A percentile compares a stretch with the other conserved stretches of the same genome.
These are phyloP conservation scores for Eupsilia transversa DNA, from an alignment of 2,888 invertebrate species.

Conservation along the genomic window DNA sequence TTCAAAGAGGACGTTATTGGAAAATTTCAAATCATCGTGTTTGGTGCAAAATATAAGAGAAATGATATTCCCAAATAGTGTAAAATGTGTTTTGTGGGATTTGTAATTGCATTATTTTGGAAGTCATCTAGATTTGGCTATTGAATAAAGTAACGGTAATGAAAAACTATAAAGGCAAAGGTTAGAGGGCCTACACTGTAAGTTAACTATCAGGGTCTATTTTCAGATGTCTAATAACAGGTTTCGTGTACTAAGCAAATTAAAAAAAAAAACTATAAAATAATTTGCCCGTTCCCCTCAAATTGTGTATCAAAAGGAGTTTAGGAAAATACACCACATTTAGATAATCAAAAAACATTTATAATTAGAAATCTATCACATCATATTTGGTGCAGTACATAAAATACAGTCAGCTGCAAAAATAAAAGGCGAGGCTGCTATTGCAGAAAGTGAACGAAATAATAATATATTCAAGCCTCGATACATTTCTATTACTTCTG, in stretches of 20 bases:
- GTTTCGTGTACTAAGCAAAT: background rate
- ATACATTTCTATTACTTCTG: slow-evolving; percentile 31
- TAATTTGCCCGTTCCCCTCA: slow-evolving; percentile 56
- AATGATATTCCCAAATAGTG: background rate
- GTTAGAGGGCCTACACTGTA: background rate
- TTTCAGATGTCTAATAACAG: background rate
- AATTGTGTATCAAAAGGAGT: slow-evolving; percentile 42
- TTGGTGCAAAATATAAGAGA: background rate
- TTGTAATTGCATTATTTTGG: background rate
- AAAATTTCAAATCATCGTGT: background rate
- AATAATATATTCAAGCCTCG: slow-evolving; percentile 30
- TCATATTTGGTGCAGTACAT: slow-evolving; percentile 53
- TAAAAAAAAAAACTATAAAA: background rate
- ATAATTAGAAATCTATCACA: slow-evolving; percentile 54
- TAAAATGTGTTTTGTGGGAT: background rate
- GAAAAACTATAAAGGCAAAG: background rate
- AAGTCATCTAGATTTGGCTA: background rate
- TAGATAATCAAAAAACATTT: slow-evolving; percentile 57
- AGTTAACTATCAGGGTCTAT: background rate
- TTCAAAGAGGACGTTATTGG: background rate
- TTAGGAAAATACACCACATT: slow-evolving; percentile 60
- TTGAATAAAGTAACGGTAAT: background rate
- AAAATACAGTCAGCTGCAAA: slow-evolving; percentile 59
- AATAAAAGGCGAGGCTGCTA: slow-evolving; percentile 42
- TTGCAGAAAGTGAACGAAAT: slow-evolving; percentile 9